A percentile compares a stretch with the other conserved stretches of the same genome.
Conservation (phyloP, 2,888 invertebrate genomes). For the Polylopha cassiicola region DNA sequence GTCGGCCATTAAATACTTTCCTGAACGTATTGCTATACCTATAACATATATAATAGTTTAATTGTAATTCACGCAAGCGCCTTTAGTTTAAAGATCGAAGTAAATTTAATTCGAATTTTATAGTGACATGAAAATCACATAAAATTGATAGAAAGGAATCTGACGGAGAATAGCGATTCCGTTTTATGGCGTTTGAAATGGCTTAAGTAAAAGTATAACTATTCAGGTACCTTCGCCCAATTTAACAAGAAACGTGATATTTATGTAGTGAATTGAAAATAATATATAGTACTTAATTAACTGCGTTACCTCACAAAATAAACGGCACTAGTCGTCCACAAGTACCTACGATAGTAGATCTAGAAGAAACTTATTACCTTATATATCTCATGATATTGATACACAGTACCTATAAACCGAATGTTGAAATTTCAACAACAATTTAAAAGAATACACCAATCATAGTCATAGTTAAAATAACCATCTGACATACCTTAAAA, state of each 20-base stretch:
- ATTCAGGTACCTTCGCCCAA: constrained; percentile 5
- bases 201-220: constrained; percentile 12
- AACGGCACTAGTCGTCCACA: no score
- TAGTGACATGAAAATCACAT: constrained; percentile 37
- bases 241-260: constrained; percentile 4
- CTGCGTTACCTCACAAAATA: no score
- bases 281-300: no score
- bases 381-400: no score
- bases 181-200: constrained; percentile 21
- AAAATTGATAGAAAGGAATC: constrained; percentile 37
- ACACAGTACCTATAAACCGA: no score
- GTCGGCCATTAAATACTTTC: not conserved
- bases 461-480: no score
- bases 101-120: constrained; percentile 35
- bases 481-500: no score
- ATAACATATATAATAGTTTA: not conserved
- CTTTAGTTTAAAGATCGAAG: constrained; percentile 2
- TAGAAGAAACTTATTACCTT: no score
- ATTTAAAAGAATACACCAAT: no score
- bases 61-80: not conserved
- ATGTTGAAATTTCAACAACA: no score
- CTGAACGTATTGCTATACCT: not conserved
- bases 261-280: no score
- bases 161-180: constrained; percentile 26
- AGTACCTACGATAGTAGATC: no score